Evolutionary conservation across 2,113 vertebrate genomes (phyloP), one percentile per base, ranked within the genome.

Genomic region (Neomonachus schauinslandi): DNA sequence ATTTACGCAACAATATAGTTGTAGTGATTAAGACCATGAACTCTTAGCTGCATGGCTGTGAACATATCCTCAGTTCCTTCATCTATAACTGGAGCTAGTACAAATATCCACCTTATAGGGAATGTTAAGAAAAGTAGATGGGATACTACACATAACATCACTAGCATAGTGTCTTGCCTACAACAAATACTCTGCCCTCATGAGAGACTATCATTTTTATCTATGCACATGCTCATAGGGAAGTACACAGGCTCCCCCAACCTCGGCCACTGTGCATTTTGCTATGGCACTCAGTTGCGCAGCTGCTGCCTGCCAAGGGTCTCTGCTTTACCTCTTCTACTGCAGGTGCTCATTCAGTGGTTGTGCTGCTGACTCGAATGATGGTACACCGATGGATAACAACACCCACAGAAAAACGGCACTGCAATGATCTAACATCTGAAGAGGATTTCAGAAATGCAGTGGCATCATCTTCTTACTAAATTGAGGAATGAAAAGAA

Each of bases 371-470:
- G 82, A 94, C 26, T 63, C 46, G 67, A 67, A 71, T 13, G 28
- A 86, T 51, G 21, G 2, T 3, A 39, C 21, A n/a, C 15, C 39
- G 22, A 8, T 1, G 14, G 49, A 82, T 31, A 42, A 42, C 22
- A 39, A 63, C 26, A 90, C 13, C 39, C 80, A 39, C 22, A 21
- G 13, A 63, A 79, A 55, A 19, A 61, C 0, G 1, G 51, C 71
- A 26, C 1, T n/a, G 61, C 55, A 72, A 22, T 33, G 39, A 85
- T 24, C 85, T 51, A 26, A 49, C 42, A 67, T 69, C 55, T 13
- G n/a, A 46, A 46, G 57, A 91, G 55, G 72, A 83, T 95, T 93
- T 95, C 77, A 92, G 74, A 89, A 97, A 63, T 74, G 33, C 61
- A 74, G 39, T 55, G 42, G n/a, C 33, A 42, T 39, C 31, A 61